These are phyloP conservation scores for Batillaria attramentaria DNA, from an alignment of 1,140 invertebrate genomes.

Conservation along the genomic window DNA sequence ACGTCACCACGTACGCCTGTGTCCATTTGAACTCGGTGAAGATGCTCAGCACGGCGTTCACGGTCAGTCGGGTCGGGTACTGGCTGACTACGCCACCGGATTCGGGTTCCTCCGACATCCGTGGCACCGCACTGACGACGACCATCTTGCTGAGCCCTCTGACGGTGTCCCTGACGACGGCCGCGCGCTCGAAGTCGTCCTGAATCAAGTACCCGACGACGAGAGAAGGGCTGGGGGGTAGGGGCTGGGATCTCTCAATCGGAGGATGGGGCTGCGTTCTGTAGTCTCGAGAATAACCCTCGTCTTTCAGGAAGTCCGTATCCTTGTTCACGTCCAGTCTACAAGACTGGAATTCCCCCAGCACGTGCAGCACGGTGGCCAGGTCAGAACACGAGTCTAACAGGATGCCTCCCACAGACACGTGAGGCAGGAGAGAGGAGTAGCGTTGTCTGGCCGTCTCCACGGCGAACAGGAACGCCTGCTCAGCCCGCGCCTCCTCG, in stretches of 20 bases:
- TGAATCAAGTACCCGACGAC: slow-evolving; percentile 42
- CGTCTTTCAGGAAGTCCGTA: no score
- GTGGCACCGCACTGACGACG: slow-evolving; percentile 28
- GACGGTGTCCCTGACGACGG: slow-evolving; percentile 31
- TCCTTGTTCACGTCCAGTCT: background rate
- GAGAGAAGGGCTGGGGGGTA: background rate
- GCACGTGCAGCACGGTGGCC: slow-evolving; percentile 38
- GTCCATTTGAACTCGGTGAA: slow-evolving; percentile 39
- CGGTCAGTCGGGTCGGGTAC: background rate
- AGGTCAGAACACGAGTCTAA: slow-evolving; percentile 56
- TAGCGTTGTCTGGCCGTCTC: slow-evolving; percentile 46
- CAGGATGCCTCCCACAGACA: slow-evolving; percentile 50
- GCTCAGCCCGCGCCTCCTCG: slow-evolving; percentile 39
- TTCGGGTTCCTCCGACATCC: background rate
- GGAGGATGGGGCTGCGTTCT: no score
- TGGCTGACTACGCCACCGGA: slow-evolving; percentile 11
- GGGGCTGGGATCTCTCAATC: no score
- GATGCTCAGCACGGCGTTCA: slow-evolving; percentile 30
- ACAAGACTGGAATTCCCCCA: slow-evolving; percentile 60
- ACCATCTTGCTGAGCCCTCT: slow-evolving; percentile 36
- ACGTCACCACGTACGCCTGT: slow-evolving; percentile 37
- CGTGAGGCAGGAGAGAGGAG: slow-evolving; percentile 43
- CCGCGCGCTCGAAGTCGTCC: slow-evolving; percentile 8
- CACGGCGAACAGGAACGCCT: slow-evolving; percentile 58
- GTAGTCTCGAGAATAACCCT: no score